phyloP scores from a whole-genome alignment of 30 jellyfish, hydroid and myxozoan species.

The Turritopsis dohrnii region DNA sequence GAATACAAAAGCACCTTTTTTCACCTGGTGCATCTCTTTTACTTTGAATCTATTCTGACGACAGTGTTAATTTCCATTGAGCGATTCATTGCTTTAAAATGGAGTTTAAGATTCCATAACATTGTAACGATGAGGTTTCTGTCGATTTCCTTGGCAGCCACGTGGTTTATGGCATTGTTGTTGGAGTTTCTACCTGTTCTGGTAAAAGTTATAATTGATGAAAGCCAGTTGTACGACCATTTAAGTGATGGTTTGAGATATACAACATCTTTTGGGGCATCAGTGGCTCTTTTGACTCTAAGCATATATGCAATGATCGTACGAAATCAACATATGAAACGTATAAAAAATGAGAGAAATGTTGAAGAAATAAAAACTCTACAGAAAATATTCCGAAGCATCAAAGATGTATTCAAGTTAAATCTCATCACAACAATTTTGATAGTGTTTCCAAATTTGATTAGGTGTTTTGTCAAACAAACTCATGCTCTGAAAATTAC shows the following conservation, averaged over 20 bases:
- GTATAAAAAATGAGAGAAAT: background rate
- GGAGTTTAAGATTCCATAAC: background rate
- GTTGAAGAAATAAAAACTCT: background rate
- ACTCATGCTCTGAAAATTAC: background rate
- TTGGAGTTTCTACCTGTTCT: background rate
- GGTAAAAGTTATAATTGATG: background rate
- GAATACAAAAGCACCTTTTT: background rate
- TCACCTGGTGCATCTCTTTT: background rate
- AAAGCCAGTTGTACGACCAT: background rate
- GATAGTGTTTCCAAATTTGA: background rate
- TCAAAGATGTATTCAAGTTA: background rate
- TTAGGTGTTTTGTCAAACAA: background rate
- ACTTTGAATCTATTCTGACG: background rate
- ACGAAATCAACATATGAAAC: background rate
- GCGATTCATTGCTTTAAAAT: background rate
- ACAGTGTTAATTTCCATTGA: background rate
- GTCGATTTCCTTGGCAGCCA: background rate
- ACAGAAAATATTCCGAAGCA: background rate
- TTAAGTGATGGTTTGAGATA: background rate
- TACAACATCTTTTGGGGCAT: background rate
- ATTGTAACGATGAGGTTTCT: background rate
- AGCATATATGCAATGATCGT: background rate
- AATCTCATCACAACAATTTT: background rate
- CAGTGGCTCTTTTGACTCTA: background rate
- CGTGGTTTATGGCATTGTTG: background rate